Evolutionary conservation across 1,140 invertebrate species (phyloP), one percentile per base, ranked within the genome.

Genomic region (Psilanteris sp.): DNA sequence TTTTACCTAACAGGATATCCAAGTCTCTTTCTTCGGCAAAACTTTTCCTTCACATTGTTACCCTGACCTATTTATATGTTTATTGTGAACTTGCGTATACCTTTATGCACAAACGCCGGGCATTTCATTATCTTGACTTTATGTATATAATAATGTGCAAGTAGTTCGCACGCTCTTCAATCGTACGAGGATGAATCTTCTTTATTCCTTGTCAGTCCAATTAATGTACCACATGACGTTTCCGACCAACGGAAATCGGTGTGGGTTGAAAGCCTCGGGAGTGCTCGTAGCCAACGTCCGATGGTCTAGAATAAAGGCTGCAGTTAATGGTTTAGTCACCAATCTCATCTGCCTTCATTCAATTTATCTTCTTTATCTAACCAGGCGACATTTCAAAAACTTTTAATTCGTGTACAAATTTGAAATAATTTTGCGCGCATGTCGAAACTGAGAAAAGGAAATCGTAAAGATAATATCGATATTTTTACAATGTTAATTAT

Each of bases 211-310:
- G 44, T 29, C 70, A 77, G 66, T 81, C 73, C 80, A 82, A 84
- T 84, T 84, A 84, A 84, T 83, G 71, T 70, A 74, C 81, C 82
- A 84, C 79, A 84, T 84, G 82, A 84, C 81, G 82, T 82, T 84
- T 83, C 81, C 80, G 76, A 81, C 79, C 55, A 79, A 72, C 80
- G 81, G 79, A 83, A 83, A 82, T 82, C 81, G 79, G 77, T 50
- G 66, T 78, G 66, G 71, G 66, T 55, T 71, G 24, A 43, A 36
- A 55, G 50, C 14, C 50, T 54, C 62, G 24, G 10, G 31, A 64
- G 44, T 34, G 44, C 43, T 77, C 50, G 52, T 11, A 43, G 29
- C 50, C 9, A 46, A 27, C 16, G 61, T 24, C 52, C 52, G 50
- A 71, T 61, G 55, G 44, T 54, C 66, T 67, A 68, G 62, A 43